Evolutionary conservation across 2,797 vertebrate genomes (phyloP), one percentile per base, ranked within the genome.

Genomic region (Parauchenoglanis punctatus): DNA sequence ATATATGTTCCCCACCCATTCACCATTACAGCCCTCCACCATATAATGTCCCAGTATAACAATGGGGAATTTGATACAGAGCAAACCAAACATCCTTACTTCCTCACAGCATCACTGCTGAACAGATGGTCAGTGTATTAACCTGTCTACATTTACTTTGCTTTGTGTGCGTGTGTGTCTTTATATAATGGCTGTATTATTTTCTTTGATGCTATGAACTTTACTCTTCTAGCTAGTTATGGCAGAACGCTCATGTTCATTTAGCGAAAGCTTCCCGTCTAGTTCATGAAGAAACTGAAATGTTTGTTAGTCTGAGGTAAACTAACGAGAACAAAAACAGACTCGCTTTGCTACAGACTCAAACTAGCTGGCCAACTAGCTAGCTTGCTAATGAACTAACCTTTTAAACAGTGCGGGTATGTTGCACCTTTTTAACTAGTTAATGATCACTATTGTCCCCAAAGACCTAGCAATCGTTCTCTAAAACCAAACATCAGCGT

Each of bases 61-160:
- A 83, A 28, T 67, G 13, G 77, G 80, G 46, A 68, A 83, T 54
- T 23, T 67, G 81, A 67, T 67, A 52, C 28, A 23, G 17, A 54
- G 28, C 17, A 68, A 52, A 83, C 68, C 44, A 52, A 83, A 83
- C 81, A 35, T 68, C 46, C n/a, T 68, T 68, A 54, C 54, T 54
- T 5, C 63, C 18, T 68, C 49, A 61, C 77, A 59, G 77, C 77
- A 35, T 31, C 28, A 28, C 15, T 13, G 81, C 61, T 54, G 49
- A 83, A 68, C 81, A 83, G 81, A 83, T 68, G 81, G 63, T 13
- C 63, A 31, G 63, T 54, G 25, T 68, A 31, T 46, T 81, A 63
- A 15, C 35, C 59, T 65, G 63, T 65, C 46, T 4, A 65, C 40
- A 10, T 35, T 20, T 6, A n/a, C 73, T 54, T 77, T 80, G 54